These are phyloP conservation scores for Circaetus gallicus DNA, from an alignment of 2,113 vertebrate species.

Conservation along the genomic window DNA sequence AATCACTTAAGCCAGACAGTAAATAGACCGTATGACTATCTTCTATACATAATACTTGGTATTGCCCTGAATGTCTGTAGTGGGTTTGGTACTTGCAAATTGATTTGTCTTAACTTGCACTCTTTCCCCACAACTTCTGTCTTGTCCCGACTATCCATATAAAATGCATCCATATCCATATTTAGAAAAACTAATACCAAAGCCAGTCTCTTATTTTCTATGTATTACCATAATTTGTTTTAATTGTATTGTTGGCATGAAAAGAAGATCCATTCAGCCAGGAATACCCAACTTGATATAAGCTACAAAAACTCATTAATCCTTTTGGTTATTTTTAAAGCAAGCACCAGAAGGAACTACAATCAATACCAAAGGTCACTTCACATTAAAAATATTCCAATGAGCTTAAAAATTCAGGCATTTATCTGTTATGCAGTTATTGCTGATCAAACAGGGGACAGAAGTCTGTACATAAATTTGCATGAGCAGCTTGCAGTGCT, in stretches of 20 bases:
- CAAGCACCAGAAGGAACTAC: neutral
- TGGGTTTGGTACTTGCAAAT: neutral
- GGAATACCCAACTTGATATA: neutral
- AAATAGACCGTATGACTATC: neutral
- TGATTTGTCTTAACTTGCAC: neutral
- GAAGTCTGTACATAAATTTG: neutral
- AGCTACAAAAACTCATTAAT: constrained; percentile 38
- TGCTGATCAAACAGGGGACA: neutral
- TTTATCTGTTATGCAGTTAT: constrained; percentile 21
- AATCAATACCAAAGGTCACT: constrained; percentile 32
- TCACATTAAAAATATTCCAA: constrained; percentile 31
- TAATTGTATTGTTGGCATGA: neutral
- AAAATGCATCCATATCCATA: neutral
- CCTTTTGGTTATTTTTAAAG: constrained; percentile 39
- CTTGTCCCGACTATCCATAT: neutral
- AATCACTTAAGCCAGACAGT: neutral
- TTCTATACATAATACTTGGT: neutral
- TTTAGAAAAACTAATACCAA: neutral
- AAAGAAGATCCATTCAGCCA: constrained; percentile 3
- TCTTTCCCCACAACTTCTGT: neutral
- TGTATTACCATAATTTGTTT: neutral
- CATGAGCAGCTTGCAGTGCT: neutral
- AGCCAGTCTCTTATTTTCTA: neutral
- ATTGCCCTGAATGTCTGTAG: neutral
- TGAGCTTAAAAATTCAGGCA: constrained; percentile 10